Conservation (phyloP, 2,888 invertebrate species). For the Cataglyphis rosenhaueri region DNA sequence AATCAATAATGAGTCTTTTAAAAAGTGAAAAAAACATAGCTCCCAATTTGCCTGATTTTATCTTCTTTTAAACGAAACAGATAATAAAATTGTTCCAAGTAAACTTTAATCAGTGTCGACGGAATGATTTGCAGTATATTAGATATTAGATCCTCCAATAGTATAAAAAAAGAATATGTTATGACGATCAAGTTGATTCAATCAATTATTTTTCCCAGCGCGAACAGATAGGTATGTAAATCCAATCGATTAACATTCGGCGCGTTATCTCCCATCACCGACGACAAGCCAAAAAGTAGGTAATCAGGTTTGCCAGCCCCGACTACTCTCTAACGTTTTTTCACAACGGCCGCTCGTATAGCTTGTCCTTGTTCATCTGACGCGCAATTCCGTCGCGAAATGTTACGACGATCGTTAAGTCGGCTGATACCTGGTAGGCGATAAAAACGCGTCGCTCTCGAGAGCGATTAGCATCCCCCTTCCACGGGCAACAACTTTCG, state of each 20-base stretch:
- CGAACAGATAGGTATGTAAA: constrained; percentile 30
- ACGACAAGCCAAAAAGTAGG: constrained; percentile 19
- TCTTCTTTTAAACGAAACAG: background rate
- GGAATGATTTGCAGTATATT: background rate
- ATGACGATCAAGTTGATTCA: background rate
- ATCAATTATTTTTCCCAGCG: background rate
- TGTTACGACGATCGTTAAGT: constrained; percentile 6
- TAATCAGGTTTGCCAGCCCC: constrained; percentile 6
- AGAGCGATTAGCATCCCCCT: constrained; percentile 6
- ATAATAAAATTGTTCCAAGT: background rate
- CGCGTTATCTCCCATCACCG: constrained; percentile 8
- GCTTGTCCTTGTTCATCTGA: constrained; percentile 8
- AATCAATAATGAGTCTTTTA: background rate
- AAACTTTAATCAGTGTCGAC: background rate
- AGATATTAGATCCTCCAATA: background rate
- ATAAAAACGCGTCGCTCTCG: constrained; percentile 16
- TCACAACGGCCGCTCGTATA: background rate
- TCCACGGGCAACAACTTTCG: background rate
- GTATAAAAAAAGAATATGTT: background rate
- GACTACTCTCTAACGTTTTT: constrained; percentile 17
- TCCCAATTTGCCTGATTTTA: background rate
- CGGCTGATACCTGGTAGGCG: background rate
- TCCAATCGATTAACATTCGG: constrained; percentile 19
- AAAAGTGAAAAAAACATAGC: background rate
- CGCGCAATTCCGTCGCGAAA: background rate